Evolutionary conservation across 2,797 vertebrate species (phyloP).

Genomic region (Monodelphis domestica): DNA sequence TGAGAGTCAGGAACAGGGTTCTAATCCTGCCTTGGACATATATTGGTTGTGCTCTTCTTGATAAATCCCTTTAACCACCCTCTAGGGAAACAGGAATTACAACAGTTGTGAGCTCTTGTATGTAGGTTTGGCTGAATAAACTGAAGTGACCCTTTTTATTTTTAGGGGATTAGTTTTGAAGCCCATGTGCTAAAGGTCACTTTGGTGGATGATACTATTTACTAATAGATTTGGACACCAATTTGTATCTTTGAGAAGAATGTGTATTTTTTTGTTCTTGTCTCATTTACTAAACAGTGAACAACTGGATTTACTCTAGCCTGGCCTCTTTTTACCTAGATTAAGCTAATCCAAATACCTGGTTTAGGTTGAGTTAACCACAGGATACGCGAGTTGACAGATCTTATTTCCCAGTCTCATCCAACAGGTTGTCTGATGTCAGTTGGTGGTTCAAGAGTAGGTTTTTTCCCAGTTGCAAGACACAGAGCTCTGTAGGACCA

Average conservation of each 20-base stretch:
- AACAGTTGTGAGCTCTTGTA: background rate
- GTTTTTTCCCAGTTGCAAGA: slow-evolving; percentile 71
- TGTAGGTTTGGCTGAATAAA: background rate
- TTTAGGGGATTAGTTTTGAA: too few species aligned
- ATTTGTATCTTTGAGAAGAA: slow-evolving; percentile 38
- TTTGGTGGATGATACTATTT: too few species aligned
- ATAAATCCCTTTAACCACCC: background rate
- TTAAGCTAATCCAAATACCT: slow-evolving; percentile 60
- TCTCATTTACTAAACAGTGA: slow-evolving; percentile 42
- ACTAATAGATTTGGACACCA: slow-evolving; percentile 8
- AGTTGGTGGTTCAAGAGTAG: slow-evolving; percentile 75
- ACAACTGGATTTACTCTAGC: slow-evolving; percentile 56
- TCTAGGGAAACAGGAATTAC: background rate
- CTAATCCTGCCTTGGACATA: background rate
- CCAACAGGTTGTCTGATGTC: slow-evolving; percentile 64
- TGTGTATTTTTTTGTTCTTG: slow-evolving; percentile 45
- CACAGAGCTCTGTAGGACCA: slow-evolving; percentile 56
- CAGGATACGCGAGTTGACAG: slow-evolving; percentile 68
- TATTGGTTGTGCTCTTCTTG: background rate
- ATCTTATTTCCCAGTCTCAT: slow-evolving; percentile 60
- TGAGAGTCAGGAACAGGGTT: background rate
- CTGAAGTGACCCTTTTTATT: background rate
- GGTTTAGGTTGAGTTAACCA: slow-evolving; percentile 59
- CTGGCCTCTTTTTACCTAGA: slow-evolving; percentile 52
- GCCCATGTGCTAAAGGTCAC: background rate